These are phyloP conservation scores for Ctenochaetus hawaiiensis DNA, from an alignment of 2,797 vertebrate genomes.

Conservation along the genomic window DNA sequence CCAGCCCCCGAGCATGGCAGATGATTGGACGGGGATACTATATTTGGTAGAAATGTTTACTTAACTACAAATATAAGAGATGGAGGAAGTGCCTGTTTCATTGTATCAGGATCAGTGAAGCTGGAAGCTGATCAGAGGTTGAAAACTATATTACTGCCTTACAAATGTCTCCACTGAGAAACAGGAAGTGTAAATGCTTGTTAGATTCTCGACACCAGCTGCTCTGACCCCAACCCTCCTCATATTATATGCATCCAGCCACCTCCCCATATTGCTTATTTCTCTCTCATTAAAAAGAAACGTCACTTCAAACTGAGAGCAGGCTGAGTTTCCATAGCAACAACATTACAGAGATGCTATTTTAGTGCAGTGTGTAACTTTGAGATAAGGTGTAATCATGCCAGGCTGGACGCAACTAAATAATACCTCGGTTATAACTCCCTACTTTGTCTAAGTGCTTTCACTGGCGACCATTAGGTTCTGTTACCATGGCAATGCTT, in stretches of 20 bases:
- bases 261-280: slow-evolving; percentile 59
- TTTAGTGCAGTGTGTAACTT: slow-evolving; percentile 77
- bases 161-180: slow-evolving; percentile 25
- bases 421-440: slow-evolving; percentile 77
- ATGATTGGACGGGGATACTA: slow-evolving; percentile 55
- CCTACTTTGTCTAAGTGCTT: slow-evolving; percentile 82
- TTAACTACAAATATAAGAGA: slow-evolving; percentile 38
- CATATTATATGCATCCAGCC: slow-evolving; percentile 34
- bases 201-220: slow-evolving; percentile 26
- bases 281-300: slow-evolving; percentile 71
- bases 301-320: slow-evolving; percentile 67
- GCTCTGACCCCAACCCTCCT: slow-evolving; percentile 50
- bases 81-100: slow-evolving; percentile 21
- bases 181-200: slow-evolving; percentile 29
- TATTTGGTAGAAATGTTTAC: slow-evolving; percentile 61
- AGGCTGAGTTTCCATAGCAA: slow-evolving; percentile 76
- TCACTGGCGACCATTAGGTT: slow-evolving; percentile 74
- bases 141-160: not conserved
- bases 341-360: slow-evolving; percentile 78
- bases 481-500: slow-evolving; percentile 79
- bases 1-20: slow-evolving; percentile 46
- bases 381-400: slow-evolving; percentile 78
- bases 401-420: slow-evolving; percentile 72
- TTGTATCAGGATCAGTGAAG: not conserved
- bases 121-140: slow-evolving; percentile 23